A percentile compares a stretch with the other conserved stretches of the same genome.
phyloP scores from a whole-genome alignment of 2,888 invertebrate species.

The Parasteatoda lunata region DNA sequence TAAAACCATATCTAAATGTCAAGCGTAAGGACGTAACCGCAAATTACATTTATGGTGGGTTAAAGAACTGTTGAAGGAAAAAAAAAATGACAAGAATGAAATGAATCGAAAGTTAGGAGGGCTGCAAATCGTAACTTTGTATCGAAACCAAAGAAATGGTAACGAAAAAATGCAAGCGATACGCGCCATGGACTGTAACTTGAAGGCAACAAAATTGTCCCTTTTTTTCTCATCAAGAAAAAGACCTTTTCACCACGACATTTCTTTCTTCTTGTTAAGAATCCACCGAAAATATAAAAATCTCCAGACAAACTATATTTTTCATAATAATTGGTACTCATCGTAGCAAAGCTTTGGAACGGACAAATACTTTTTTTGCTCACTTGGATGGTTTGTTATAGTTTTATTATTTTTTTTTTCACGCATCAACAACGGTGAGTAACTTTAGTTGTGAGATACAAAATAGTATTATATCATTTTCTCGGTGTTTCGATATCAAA shows the following conservation, averaged over 20 bases:
- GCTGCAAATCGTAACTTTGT: constrained; percentile 38
- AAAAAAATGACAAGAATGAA: constrained; percentile 18
- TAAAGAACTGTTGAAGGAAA: constrained; percentile 38
- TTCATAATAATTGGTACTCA: constrained; percentile 23
- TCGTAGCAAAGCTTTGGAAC: background rate
- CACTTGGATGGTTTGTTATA: background rate
- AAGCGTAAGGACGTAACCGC: background rate
- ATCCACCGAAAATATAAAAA: constrained; percentile 1
- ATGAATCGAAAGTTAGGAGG: background rate
- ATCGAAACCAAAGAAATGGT: constrained; percentile 29
- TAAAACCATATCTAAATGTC: background rate
- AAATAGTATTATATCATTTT: too few species aligned
- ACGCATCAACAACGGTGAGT: background rate
- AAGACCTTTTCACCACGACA: constrained; percentile 21
- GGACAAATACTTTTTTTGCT: background rate
- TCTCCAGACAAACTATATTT: constrained; percentile 7
- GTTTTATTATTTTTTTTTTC: background rate
- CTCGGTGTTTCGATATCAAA: too few species aligned
- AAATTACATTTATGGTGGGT: constrained; percentile 38
- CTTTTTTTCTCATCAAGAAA: constrained; percentile 16
- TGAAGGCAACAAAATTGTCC: constrained; percentile 41
- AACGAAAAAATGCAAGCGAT: constrained; percentile 28
- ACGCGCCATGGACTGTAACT: constrained; percentile 59
- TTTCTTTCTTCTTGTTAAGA: background rate
- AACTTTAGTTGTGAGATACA: too few species aligned